Conservation (phyloP, 2,113 vertebrate genomes). For the Phaethon lepturus region DNA sequence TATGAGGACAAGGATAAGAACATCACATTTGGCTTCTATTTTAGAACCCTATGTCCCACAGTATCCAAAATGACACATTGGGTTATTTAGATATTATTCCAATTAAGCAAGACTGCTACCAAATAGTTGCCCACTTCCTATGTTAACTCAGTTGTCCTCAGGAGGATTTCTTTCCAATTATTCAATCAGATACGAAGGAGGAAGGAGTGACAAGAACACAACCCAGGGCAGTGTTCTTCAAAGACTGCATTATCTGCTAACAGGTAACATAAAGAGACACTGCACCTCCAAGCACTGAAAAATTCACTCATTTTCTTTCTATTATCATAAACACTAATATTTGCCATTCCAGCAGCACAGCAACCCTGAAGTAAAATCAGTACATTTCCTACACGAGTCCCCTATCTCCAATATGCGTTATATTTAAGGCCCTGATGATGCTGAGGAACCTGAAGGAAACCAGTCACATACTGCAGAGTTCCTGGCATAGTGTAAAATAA, state of each 20-base stretch:
- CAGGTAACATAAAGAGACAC: conserved; percentile 20
- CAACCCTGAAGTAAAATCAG: neutral
- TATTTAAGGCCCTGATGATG: neutral
- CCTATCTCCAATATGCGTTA: neutral
- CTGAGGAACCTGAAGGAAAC: neutral
- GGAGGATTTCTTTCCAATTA: conserved; percentile 9
- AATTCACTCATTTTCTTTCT: neutral
- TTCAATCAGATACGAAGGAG: neutral
- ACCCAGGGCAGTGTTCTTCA: neutral
- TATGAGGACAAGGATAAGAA: neutral
- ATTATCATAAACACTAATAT: neutral
- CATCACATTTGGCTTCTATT: neutral
- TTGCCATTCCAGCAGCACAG: neutral
- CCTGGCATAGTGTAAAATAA: neutral
- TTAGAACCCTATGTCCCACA: neutral
- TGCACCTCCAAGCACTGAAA: neutral
- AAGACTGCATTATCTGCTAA: neutral
- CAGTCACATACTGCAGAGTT: neutral
- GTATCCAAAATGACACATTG: neutral
- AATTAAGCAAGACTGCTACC: neutral
- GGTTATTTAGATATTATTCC: neutral
- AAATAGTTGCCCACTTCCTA: neutral
- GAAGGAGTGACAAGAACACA: conserved; percentile 16
- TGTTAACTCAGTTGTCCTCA: neutral
- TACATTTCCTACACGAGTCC: neutral